Base-by-base conservation (phyloP, 2,797 vertebrate genomes). In the Mormyrus proboscirostris region DNA sequence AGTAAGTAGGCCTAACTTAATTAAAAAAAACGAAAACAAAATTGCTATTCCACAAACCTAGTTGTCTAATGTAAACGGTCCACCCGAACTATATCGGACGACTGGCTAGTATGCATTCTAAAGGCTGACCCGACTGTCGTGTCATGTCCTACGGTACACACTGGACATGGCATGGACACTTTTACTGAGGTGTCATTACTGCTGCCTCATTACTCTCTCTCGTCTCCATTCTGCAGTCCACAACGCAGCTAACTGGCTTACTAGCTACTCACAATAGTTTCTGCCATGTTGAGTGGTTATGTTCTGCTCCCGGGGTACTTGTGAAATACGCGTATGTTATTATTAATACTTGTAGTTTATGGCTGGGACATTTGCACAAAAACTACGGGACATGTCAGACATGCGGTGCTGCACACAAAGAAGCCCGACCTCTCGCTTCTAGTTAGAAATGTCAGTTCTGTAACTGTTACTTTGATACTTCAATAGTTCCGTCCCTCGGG, bases 181-280 rank as follows among this genome's bases (percentile, higher is more conserved):
- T 79, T 79, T 6, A 79, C 47, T 85, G 83, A 5, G n/a, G 22
- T 19, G 44, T 12, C 12, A n/a, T 50, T 85, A 49, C 83, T 85
- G 83, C 83, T 85, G 49, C 9, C 83, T 53, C 83, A 53, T 85
- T 49, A 51, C 22, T 85, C 83, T 53, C 44, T n/a, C 47, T 33
- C 33, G 83, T 85, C 82, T 10, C 82, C 82, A 25, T 84, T 47
- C 82, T 19, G 33, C 69, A 76, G 12, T 33, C 33, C 29, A 76
- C 33, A 84, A 51, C 82, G 16, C 82, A 49, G 44, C n/a, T 49
- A 25, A 49, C 79, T 22, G 19, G 16, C 44, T 84, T 84, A 47
- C 22, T 5, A 47, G 62, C 62, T 69, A 84, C 83, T 85, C 29
- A 85, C 83, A 85, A 85, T 85, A 51, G 47, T 85, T 22, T 85